Evolutionary conservation across 2,888 invertebrate genomes (phyloP).

Genomic region (Melanophora roralis): DNA sequence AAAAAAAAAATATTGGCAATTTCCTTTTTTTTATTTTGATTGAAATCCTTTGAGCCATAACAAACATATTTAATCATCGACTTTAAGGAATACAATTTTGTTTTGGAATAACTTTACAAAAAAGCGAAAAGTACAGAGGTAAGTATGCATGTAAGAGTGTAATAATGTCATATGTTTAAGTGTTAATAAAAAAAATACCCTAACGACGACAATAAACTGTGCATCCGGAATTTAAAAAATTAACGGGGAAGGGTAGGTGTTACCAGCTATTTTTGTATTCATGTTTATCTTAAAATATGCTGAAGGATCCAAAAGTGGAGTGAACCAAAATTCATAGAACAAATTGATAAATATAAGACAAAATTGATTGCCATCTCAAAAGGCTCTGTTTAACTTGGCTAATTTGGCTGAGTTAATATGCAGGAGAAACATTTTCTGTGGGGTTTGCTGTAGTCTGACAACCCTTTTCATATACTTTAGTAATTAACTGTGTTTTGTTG

Average conservation of each 20-base stretch:
- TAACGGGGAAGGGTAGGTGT: neutral
- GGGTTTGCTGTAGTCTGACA: too few species aligned
- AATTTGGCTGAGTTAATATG: too few species aligned
- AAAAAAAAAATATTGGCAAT: neutral
- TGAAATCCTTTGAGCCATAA: neutral
- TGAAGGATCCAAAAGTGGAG: too few species aligned
- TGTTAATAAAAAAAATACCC: neutral
- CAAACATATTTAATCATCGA: neutral
- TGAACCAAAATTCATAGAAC: too few species aligned
- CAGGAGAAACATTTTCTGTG: too few species aligned
- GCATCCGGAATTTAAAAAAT: neutral
- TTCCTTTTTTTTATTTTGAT: neutral
- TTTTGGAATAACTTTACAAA: neutral
- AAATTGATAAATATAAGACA: too few species aligned
- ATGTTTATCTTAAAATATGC: too few species aligned
- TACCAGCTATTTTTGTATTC: too few species aligned
- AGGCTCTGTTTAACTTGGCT: too few species aligned
- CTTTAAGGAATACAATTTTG: conserved; percentile 6
- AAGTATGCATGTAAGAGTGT: neutral
- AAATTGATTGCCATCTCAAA: too few species aligned
- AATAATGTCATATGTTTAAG: neutral
- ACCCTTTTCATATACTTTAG: too few species aligned
- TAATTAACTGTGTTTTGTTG: too few species aligned
- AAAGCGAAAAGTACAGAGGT: conserved; percentile 1
- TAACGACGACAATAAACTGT: neutral